Evolutionary conservation across 2,888 invertebrate genomes (phyloP), one percentile per base, ranked within the genome.

Genomic region (Cephus pygmeus): DNA sequence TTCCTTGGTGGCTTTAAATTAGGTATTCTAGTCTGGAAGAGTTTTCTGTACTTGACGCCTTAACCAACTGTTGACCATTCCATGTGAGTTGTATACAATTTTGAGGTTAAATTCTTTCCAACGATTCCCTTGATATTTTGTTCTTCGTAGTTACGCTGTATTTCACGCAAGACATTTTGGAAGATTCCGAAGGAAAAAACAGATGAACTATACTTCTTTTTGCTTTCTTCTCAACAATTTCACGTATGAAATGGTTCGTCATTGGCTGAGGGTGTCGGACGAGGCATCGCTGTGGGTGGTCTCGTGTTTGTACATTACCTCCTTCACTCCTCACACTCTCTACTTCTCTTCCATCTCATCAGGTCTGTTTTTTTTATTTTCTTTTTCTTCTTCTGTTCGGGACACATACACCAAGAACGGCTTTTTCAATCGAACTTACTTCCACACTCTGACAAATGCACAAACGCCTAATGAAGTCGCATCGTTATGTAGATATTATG

Each of bases 221-320:
- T 56, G 71, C 33, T 34, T 77, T 79, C 77, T 79, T 82, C 82
- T 83, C 81, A 78, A 23, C 78, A 83, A 83, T 85, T 83, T 83
- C 83, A 83, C 84, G 83, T 85, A 85, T 85, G 86, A 87, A 87
- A 85, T 83, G 85, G 81, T 82, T 82, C 79, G 56, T 77, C 73
- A 76, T 75, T 76, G 76, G 79, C 69, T 75, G 81, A 82, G 83
- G 83, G 85, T 82, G 82, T 80, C 77, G 83, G 79, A 75, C 79
- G 80, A 79, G 83, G 82, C 79, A 79, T 83, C 86, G 83, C 84
- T 76, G 83, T 87, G 86, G 89, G 88, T 88, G 88, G 88, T 85
- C 87, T 81, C 85, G 84, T 86, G 84, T 87, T 87, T 83, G 84
- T 85, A 86, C 85, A 85, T 83, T 84, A 84, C 84, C 83, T 84